Percentiles rank a stretch among this genome's conserved stretches.
Evolutionary conservation across 2,797 vertebrate genomes (phyloP).

Genomic region (Syngnathus acus): DNA sequence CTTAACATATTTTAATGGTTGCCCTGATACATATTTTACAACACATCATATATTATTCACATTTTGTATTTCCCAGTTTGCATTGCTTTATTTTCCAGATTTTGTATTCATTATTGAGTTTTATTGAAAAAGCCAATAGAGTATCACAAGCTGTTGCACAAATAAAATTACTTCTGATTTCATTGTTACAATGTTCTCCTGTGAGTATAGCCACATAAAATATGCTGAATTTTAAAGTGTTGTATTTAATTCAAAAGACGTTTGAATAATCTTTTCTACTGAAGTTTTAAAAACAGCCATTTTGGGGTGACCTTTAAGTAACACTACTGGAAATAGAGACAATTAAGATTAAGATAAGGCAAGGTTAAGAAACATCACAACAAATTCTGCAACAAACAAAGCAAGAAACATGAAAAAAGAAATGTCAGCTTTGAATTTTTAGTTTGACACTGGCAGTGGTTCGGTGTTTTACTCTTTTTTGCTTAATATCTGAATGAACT

Average conservation of each 20-base stretch:
- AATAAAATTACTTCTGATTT: neutral
- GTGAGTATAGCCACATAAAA: neutral
- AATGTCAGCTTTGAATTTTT: conserved; percentile 33
- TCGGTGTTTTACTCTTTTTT: conserved; percentile 31
- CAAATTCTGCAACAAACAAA: conserved; percentile 42
- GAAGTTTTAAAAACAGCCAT: conserved; percentile 36
- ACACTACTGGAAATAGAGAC: conserved; percentile 39
- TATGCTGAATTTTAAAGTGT: neutral
- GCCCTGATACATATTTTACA: neutral
- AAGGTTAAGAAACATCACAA: conserved; percentile 42
- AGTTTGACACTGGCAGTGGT: conserved; percentile 35
- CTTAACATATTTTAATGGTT: neutral
- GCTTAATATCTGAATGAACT: conserved; percentile 39
- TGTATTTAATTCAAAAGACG: conserved; percentile 8
- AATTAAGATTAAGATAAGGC: conserved; percentile 31
- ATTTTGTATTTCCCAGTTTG: neutral
- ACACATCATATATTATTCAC: neutral
- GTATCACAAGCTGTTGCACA: neutral
- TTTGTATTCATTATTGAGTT: neutral
- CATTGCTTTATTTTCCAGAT: conserved; percentile 10
- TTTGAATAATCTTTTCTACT: conserved; percentile 29
- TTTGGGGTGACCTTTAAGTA: conserved; percentile 31
- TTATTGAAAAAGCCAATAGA: neutral
- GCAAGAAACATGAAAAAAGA: conserved; percentile 21
- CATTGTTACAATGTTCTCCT: neutral